These are phyloP conservation scores for Myopa testacea DNA, from an alignment of 2,888 invertebrate genomes.

Conservation along the genomic window DNA sequence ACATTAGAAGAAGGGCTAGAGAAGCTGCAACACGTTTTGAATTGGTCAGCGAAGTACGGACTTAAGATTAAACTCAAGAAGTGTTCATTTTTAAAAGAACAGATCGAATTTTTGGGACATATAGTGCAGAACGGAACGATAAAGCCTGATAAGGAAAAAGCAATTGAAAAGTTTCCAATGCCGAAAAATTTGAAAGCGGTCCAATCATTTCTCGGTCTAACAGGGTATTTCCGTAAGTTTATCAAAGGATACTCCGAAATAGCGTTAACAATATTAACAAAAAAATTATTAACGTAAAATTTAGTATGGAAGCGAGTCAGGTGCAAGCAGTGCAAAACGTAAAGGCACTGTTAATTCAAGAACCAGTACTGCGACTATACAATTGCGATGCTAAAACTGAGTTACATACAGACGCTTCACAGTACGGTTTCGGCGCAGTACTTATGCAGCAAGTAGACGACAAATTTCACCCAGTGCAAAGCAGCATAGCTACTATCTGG, in stretches of 20 bases:
- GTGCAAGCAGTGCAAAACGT: too few relatives aligned
- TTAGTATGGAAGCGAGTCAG: too few relatives aligned
- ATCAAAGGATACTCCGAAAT: slow-evolving; percentile 15
- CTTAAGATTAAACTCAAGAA: slow-evolving; percentile 45
- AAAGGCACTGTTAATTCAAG: background rate
- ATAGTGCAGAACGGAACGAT: slow-evolving; percentile 26
- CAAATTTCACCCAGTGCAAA: background rate
- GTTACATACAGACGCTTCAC: slow-evolving; percentile 13
- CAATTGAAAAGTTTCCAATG: slow-evolving; percentile 49
- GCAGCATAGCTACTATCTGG: slow-evolving; percentile 13
- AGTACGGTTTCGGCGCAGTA: slow-evolving; percentile 17
- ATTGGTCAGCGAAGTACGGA: slow-evolving; percentile 33
- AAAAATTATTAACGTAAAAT: background rate
- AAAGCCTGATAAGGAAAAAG: slow-evolving; percentile 42
- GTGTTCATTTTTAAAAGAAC: slow-evolving; percentile 40
- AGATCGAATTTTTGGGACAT: slow-evolving; percentile 42
- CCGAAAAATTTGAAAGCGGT: slow-evolving; percentile 51
- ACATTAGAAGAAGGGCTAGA: slow-evolving; percentile 34
- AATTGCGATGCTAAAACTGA: background rate
- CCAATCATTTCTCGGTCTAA: slow-evolving; percentile 52
- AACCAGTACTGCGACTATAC: slow-evolving; percentile 10
- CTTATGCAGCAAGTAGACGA: background rate
- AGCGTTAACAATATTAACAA: too few relatives aligned
- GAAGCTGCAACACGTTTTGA: slow-evolving; percentile 39
- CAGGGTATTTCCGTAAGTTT: slow-evolving; percentile 40